phyloP scores from a whole-genome alignment of 2,113 vertebrate species.

The Trinectes maculatus region DNA sequence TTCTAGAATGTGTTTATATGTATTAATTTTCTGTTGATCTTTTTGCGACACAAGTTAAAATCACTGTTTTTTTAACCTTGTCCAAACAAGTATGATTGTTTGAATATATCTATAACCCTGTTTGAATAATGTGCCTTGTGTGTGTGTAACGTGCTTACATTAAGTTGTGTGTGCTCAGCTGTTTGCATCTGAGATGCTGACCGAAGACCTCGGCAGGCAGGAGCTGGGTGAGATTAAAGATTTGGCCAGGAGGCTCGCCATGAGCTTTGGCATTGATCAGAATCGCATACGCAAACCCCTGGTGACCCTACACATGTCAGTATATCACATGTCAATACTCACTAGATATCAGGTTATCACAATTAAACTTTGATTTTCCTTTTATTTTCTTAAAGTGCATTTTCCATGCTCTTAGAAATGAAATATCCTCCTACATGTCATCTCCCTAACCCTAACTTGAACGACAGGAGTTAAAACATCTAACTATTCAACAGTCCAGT shows the following conservation, averaged over 20 bases:
- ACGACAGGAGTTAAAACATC: not conserved
- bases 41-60: not conserved
- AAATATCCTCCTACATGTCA: no score
- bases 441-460: no score
- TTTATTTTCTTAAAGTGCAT: not conserved
- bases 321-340: slow-evolving; percentile 8
- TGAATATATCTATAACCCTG: not conserved
- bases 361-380: not conserved
- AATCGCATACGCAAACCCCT: slow-evolving; percentile 82
- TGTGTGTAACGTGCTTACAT: slow-evolving; percentile 52
- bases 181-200: slow-evolving; percentile 70
- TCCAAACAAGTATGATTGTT: not conserved
- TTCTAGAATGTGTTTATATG: no score
- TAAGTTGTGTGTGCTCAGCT: slow-evolving; percentile 55
- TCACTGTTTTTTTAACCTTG: not conserved
- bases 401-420: no score
- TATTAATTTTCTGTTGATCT: no score
- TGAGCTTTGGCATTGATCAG: slow-evolving; percentile 87
- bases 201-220: slow-evolving; percentile 53
- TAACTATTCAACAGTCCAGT: not conserved
- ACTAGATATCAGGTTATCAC: not conserved
- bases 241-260: slow-evolving; percentile 86
- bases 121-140: not conserved
- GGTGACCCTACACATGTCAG: slow-evolving; percentile 81
- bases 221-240: slow-evolving; percentile 85